phyloP scores from a whole-genome alignment of 2,888 invertebrate species.

The Himalopsyche kuldschensis region DNA sequence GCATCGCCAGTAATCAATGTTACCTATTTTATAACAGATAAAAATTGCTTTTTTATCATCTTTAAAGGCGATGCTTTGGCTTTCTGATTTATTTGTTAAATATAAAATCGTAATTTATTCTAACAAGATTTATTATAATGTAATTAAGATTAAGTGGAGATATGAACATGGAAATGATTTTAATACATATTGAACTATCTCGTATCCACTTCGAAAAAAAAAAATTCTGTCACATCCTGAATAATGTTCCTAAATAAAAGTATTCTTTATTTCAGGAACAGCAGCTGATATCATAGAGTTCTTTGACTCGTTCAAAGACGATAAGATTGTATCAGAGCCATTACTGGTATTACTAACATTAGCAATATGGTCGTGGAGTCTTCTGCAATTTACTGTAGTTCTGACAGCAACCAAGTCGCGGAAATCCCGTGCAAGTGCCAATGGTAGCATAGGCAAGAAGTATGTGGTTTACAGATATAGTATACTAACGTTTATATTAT shows the following conservation, averaged over 20 bases:
- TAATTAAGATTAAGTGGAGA: too few relatives aligned
- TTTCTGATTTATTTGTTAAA: too few relatives aligned
- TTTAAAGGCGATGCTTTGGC: too few relatives aligned
- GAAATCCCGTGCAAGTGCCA: constrained; percentile 68
- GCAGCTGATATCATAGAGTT: constrained; percentile 96
- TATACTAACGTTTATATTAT: not conserved
- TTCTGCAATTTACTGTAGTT: constrained; percentile 93
- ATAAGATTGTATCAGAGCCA: constrained; percentile 76
- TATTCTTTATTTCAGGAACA: constrained; percentile 62
- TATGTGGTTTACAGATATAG: constrained; percentile 8
- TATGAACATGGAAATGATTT: too few relatives aligned
- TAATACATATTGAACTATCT: too few relatives aligned
- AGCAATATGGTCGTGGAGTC: constrained; percentile 90
- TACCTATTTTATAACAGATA: too few relatives aligned
- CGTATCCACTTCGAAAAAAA: too few relatives aligned
- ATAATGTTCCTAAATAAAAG: not conserved
- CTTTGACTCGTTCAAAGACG: constrained; percentile 94
- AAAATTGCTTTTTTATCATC: too few relatives aligned
- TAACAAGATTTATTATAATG: too few relatives aligned
- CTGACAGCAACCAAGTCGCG: constrained; percentile 85
- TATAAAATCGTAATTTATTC: too few relatives aligned
- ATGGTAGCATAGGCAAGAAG: constrained; percentile 41
- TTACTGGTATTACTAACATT: constrained; percentile 82
- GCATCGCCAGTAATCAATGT: too few relatives aligned
- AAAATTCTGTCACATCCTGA: too few relatives aligned